Evolutionary conservation across 2,888 invertebrate genomes (phyloP).

Genomic region (Drosophila parthenogenetica): DNA sequence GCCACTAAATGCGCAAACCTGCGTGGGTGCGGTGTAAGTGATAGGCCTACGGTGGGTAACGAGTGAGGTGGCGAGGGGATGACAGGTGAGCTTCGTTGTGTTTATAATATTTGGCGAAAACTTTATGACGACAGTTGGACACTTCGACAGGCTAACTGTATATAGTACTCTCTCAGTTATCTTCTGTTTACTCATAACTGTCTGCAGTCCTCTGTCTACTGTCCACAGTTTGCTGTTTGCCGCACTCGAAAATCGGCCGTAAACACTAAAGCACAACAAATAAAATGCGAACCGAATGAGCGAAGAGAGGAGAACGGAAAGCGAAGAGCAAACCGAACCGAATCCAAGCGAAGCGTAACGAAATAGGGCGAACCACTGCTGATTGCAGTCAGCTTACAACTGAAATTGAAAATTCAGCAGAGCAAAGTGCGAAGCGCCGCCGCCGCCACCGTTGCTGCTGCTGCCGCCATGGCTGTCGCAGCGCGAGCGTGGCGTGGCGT

Average conservation of each 20-base stretch:
- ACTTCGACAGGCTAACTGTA: slow-evolving; percentile 25
- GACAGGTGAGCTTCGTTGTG: background rate
- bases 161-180: background rate
- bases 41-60: slow-evolving; percentile 2
- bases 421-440: slow-evolving; percentile 83
- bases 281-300: background rate
- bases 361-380: slow-evolving; percentile 82
- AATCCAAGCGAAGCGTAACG: slow-evolving; percentile 41
- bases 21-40: slow-evolving; percentile 27
- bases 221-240: slow-evolving; percentile 13
- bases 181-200: background rate
- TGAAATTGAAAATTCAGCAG: slow-evolving; percentile 84
- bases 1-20: slow-evolving; percentile 36
- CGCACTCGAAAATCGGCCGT: slow-evolving; percentile 42
- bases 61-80: slow-evolving; percentile 14
- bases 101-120: slow-evolving; percentile 50
- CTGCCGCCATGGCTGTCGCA: slow-evolving; percentile 49
- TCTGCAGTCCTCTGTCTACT: background rate
- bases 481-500: slow-evolving; percentile 47
- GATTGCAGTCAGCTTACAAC: slow-evolving; percentile 85
- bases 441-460: slow-evolving; percentile 56
- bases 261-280: slow-evolving; percentile 19
- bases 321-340: slow-evolving; percentile 28
- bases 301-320: background rate
- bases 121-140: slow-evolving; percentile 44